A percentile compares a stretch with the other conserved stretches of the same genome.
Conservation (phyloP, 2,113 vertebrate genomes). For the Sardina pilchardus region DNA sequence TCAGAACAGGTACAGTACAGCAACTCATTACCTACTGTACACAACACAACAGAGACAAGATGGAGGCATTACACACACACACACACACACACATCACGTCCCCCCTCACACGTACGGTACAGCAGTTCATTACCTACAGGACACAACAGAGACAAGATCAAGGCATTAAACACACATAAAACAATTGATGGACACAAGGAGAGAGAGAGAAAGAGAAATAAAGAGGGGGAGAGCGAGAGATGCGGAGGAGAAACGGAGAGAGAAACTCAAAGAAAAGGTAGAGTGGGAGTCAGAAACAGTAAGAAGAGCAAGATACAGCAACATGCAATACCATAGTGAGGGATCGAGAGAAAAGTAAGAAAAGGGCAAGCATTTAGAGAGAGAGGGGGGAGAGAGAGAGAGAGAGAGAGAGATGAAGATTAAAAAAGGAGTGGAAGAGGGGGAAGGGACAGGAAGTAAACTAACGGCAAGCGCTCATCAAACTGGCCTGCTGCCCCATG, state of each 20-base stretch:
- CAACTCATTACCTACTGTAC: no score
- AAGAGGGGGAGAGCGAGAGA: not conserved
- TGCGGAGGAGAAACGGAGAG: no score
- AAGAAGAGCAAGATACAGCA: not conserved
- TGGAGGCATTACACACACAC: no score
- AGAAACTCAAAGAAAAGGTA: not conserved
- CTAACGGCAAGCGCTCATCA: not conserved
- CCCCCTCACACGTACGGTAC: no score
- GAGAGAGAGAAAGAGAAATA: not conserved
- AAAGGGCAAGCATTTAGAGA: not conserved
- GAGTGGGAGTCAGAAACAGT: not conserved
- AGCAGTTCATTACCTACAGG: no score
- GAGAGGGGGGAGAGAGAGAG: slow-evolving; percentile 17
- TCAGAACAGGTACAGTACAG: no score
- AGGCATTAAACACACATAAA: no score
- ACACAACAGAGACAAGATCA: no score
- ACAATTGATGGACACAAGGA: no score
- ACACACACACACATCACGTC: no score
- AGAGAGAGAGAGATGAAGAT: not conserved
- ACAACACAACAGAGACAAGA: no score
- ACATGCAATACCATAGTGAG: not conserved
- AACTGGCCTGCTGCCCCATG: not conserved
- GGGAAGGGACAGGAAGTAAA: not conserved
- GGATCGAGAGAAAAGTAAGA: not conserved
- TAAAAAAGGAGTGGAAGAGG: not conserved